Conservation (phyloP, 1,140 invertebrate genomes). For the Delia radicum region DNA sequence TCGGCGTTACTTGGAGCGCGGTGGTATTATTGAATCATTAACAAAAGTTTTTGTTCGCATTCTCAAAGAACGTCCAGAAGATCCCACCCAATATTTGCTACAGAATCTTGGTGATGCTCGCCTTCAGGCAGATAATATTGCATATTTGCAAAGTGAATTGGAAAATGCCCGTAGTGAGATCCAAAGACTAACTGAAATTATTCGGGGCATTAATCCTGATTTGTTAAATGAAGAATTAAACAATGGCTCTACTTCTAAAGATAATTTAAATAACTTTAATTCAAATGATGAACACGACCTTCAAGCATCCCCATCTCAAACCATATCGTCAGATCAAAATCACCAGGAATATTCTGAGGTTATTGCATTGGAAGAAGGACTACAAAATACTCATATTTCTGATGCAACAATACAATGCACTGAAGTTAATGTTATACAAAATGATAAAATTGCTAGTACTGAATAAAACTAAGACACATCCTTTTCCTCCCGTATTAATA, state of each 20-base stretch:
- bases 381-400: neutral
- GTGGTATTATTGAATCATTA: constrained; percentile 87
- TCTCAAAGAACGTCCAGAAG: constrained; percentile 88
- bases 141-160: constrained; percentile 45
- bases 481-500: too few relatives aligned
- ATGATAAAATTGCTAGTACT: neutral
- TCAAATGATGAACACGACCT: too few relatives aligned
- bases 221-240: constrained; percentile 33
- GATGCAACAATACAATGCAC: neutral
- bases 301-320: neutral
- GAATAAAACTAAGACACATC: too few relatives aligned
- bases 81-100: constrained; percentile 79
- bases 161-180: constrained; percentile 46
- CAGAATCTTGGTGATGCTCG: constrained; percentile 59
- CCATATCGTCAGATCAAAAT: neutral
- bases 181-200: constrained; percentile 42
- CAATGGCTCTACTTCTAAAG: too few relatives aligned
- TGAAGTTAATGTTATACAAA: neutral
- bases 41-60: constrained; percentile 83
- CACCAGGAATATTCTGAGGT: neutral
- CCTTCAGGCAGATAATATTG: constrained; percentile 46
- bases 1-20: constrained; percentile 85
- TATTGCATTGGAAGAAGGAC: neutral
- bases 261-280: too few relatives aligned
- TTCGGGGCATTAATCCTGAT: constrained; percentile 44